A percentile compares a stretch with the other conserved stretches of the same genome.
These are phyloP conservation scores for Mormyrops boulengeri DNA, from an alignment of 2,797 vertebrate genomes.

Conservation along the genomic window DNA sequence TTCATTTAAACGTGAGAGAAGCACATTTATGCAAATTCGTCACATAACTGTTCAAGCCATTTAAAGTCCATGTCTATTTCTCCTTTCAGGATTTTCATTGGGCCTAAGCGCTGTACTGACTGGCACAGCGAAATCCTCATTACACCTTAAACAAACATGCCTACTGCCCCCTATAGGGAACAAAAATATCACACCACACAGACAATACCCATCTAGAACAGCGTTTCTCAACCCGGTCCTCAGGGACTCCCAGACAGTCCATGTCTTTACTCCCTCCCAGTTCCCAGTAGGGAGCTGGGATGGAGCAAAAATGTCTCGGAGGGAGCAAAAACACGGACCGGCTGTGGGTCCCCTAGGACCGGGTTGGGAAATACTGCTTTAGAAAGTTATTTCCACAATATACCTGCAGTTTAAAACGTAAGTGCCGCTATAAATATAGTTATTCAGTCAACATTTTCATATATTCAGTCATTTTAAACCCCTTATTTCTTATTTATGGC, in stretches of 20 bases:
- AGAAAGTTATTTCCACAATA: slow-evolving; percentile 9
- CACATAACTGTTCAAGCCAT: background rate
- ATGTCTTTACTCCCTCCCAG: background rate
- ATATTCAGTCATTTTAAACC: slow-evolving; percentile 1
- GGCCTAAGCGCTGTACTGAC: background rate
- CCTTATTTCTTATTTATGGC: background rate
- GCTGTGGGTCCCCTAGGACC: background rate
- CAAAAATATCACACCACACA: slow-evolving; percentile 9
- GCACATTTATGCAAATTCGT: slow-evolving; percentile 10
- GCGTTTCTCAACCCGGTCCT: background rate
- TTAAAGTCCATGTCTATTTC: background rate
- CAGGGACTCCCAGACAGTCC: background rate
- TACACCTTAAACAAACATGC: slow-evolving; percentile 1
- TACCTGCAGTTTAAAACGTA: slow-evolving; percentile 11
- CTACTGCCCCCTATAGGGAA: background rate
- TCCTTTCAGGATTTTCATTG: background rate
- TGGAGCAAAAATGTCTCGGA: background rate
- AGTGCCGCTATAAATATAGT: slow-evolving; percentile 1
- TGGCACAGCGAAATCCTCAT: background rate
- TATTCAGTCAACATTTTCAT: slow-evolving; percentile 13
- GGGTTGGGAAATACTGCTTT: background rate
- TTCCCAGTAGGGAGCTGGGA: background rate
- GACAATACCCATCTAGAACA: background rate
- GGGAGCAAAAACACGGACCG: background rate
- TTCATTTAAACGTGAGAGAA: slow-evolving; percentile 10